Evolutionary conservation across 2,113 vertebrate species (phyloP).

Genomic region (Saimiri boliviensis): DNA sequence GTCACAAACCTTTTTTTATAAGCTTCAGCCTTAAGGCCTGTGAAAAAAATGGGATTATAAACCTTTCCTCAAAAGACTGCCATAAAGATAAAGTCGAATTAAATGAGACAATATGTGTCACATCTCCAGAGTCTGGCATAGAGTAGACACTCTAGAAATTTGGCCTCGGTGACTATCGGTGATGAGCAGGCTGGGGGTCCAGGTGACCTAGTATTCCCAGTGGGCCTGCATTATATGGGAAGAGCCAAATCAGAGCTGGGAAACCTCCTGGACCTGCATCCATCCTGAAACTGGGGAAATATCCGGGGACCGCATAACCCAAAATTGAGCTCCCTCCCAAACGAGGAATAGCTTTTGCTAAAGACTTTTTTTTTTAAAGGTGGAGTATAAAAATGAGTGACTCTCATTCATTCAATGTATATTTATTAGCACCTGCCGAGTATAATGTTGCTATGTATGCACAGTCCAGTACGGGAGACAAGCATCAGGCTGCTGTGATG

Average conservation of each 20-base stretch:
- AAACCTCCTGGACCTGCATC: neutral
- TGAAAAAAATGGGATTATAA: neutral
- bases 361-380: neutral
- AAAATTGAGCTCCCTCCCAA: neutral
- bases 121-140: neutral
- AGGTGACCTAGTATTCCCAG: neutral
- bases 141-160: neutral
- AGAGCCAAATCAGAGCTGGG: neutral
- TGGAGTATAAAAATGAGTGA: neutral
- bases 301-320: neutral
- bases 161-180: neutral
- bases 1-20: neutral
- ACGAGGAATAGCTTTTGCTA: neutral
- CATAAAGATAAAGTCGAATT: neutral
- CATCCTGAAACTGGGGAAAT: neutral
- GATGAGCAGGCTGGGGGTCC: neutral
- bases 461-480: neutral
- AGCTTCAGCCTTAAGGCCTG: neutral
- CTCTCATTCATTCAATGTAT: neutral
- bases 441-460: neutral
- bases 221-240: neutral
- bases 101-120: neutral
- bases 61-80: neutral
- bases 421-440: neutral
- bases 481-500: neutral